Base-by-base conservation (phyloP, 2,797 vertebrate genomes). In the Adelosebastes latens region DNA sequence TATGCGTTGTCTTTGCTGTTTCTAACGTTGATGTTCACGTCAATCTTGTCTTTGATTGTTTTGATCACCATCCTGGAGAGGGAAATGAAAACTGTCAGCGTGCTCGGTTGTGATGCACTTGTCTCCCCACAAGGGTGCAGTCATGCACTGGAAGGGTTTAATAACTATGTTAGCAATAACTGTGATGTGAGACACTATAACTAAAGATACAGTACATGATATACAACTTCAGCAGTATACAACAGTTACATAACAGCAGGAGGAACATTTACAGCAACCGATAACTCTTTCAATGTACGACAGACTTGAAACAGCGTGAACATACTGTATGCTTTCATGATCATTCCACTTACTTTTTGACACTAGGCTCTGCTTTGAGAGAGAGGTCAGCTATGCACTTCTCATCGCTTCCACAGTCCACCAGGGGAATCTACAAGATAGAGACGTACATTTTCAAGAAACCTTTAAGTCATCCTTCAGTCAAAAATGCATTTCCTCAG, bases 1-100 rank as follows among this genome's bases (percentile, higher is more conserved):
- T 99, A 99, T 1, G 98, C 98, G 8, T 96, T 98, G 89, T 99
- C 98, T 90, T 95, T 95, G 70, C 93, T 96, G 92, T 99, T 99
- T 74, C 52, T 94, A 42, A 98, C 79, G 0, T 81, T 94, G 71
- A 99, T 89, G 62, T 87, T 94, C 66, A 99, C 88, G 0, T 95
- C 93, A 62, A 99, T 94, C 81, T 96, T 98, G 84, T 97, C 97
- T 42, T 94, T 97, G 34, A 92, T 95, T 20, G 94, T 82, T 86
- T 92, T 96, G 67, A 99, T 96, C 70, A 97, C 32, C 77, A 97
- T 94, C 6, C 96, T 96, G 87, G 2, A 72, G 56, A 58, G 31
- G 62, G 1, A n/a, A 62, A 80, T 6, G 3, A 27, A 69, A 73
- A 39, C 18, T 0, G 62, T 85, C 10, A 74, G 60, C 7, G 12